Conservation (phyloP, 2,888 invertebrate species). For the Aleiodes leptofemur region DNA sequence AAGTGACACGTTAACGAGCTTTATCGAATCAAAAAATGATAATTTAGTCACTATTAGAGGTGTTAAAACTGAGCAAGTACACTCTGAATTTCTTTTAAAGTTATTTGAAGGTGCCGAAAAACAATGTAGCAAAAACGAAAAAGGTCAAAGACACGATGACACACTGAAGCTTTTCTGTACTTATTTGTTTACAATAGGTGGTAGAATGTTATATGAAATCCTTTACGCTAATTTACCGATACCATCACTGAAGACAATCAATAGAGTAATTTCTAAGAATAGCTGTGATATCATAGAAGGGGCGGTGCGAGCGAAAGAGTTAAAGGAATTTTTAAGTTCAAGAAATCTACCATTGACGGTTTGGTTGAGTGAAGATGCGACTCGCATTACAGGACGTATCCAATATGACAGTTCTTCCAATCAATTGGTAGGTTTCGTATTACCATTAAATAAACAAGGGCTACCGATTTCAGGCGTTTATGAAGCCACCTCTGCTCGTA, state of each 20-base stretch:
- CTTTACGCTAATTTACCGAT: slow-evolving; percentile 36
- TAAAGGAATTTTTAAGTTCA: slow-evolving; percentile 30
- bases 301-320: slow-evolving; percentile 11
- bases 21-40: not conserved
- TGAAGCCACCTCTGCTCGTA: slow-evolving; percentile 51
- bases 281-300: slow-evolving; percentile 33
- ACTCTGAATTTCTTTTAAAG: no score
- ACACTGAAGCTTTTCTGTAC: slow-evolving; percentile 24
- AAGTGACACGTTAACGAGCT: not conserved
- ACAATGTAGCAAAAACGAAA: not conserved
- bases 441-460: slow-evolving; percentile 53
- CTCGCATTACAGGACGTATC: slow-evolving; percentile 51
- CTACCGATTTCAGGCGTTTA: slow-evolving; percentile 52
- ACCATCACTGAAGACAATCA: slow-evolving; percentile 26
- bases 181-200: slow-evolving; percentile 39
- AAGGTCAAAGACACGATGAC: slow-evolving; percentile 1
- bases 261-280: slow-evolving; percentile 10
- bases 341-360: slow-evolving; percentile 26
- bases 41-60: not conserved
- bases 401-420: slow-evolving; percentile 44
- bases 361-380: slow-evolving; percentile 55
- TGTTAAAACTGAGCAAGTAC: not conserved
- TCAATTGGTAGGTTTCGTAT: slow-evolving; percentile 58
- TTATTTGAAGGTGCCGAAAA: not conserved
- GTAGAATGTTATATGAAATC: slow-evolving; percentile 38